Percentiles rank a stretch among this genome's conserved stretches.
Conservation (phyloP, 2,113 vertebrate species). For the Solea senegalensis region DNA sequence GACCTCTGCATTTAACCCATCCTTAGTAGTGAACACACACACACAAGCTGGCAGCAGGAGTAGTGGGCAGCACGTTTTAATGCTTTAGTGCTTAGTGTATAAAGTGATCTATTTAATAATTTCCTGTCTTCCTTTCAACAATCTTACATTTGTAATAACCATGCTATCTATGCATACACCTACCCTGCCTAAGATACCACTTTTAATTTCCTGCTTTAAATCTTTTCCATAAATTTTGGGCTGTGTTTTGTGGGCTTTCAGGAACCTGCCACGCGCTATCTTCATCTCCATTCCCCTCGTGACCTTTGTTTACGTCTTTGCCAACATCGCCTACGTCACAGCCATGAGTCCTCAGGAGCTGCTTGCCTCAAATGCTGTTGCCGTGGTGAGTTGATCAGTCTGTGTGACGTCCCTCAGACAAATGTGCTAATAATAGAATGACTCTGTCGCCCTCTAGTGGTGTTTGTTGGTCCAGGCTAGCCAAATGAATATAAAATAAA, state of each 20-base stretch:
- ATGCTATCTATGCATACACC: slow-evolving; percentile 15
- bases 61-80: too few species aligned
- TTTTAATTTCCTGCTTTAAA: slow-evolving; percentile 43
- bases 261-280: slow-evolving; percentile 94
- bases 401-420: background rate
- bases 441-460: slow-evolving; percentile 44
- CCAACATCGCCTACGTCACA: slow-evolving; percentile 94
- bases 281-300: slow-evolving; percentile 95
- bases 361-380: slow-evolving; percentile 92
- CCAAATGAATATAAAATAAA: background rate
- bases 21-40: too few species aligned
- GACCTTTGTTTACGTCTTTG: slow-evolving; percentile 94
- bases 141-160: slow-evolving; percentile 12
- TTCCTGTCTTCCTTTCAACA: slow-evolving; percentile 9
- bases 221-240: background rate
- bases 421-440: background rate
- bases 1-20: too few species aligned
- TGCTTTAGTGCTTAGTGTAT: background rate
- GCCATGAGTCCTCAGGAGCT: slow-evolving; percentile 95
- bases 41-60: too few species aligned
- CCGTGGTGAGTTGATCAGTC: slow-evolving; percentile 86
- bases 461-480: background rate
- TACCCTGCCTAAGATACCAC: background rate
- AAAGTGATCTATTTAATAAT: slow-evolving; percentile 35
- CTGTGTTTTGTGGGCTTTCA: slow-evolving; percentile 48